A percentile compares a stretch with the other conserved stretches of the same genome.
These are phyloP conservation scores for Pantherophis guttatus DNA, from an alignment of 2,113 vertebrate species.

Conservation along the genomic window DNA sequence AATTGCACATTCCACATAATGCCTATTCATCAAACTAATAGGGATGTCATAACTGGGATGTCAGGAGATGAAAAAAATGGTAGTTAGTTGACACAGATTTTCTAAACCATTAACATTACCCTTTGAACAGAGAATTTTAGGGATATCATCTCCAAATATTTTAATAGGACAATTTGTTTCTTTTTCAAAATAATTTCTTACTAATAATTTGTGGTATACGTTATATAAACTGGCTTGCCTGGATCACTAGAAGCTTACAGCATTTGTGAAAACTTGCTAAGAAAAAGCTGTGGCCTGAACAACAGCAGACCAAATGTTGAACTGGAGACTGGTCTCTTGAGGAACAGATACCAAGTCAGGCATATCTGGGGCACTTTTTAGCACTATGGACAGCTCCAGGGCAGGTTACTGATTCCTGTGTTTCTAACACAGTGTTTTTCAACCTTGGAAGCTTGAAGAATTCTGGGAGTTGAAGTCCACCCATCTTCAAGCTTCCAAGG, in stretches of 20 bases:
- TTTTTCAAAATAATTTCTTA: background rate
- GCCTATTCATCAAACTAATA: background rate
- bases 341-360: background rate
- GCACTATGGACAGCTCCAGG: background rate
- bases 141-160: background rate
- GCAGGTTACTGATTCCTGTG: background rate
- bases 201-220: background rate
- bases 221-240: background rate
- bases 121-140: background rate
- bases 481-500: too few relatives aligned
- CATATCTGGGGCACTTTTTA: background rate
- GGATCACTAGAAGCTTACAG: background rate
- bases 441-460: too few relatives aligned
- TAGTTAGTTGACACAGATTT: background rate
- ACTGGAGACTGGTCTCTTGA: too few relatives aligned
- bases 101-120: background rate
- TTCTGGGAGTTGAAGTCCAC: too few relatives aligned
- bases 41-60: background rate
- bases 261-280: background rate
- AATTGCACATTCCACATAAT: background rate
- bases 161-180: background rate
- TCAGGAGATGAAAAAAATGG: background rate
- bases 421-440: background rate
- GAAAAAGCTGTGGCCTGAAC: background rate
- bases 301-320: background rate